Base-by-base conservation (phyloP, 2,113 vertebrate species). In the Dinomys branickii region DNA sequence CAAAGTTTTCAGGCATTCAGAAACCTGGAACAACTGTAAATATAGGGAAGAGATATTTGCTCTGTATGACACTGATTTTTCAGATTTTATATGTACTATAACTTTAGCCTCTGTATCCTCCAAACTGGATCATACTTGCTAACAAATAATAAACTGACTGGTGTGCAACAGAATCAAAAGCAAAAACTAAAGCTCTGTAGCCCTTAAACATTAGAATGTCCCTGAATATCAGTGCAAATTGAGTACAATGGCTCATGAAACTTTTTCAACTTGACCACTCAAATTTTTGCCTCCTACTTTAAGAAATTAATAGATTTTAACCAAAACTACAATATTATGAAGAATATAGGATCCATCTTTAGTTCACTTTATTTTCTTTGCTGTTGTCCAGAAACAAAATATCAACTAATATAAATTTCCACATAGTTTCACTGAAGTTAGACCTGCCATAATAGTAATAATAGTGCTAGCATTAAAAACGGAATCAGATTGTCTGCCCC, bases 261-360 rank as follows among this genome's bases (percentile, higher is more conserved):
- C 19, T 28, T 11, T 89, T 94, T 96, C 56, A 90, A 11, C 3
- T 50, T 86, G 38, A 94, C 88, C 22, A 24, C 17, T 81, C 50
- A 95, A 87, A 84, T 54, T 41, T 87, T 91, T 93, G 63, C n/a
- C 85, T 88, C 77, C 82, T 88, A 0, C 83, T 83, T n/a, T 20
- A 96, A 97, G 82, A 83, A 85, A 33, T 85, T 63, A 90, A 65
- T 73, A 38, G 67, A 81, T 95, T 85, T 95, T 89, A 85, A 91
- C 28, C 30, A 94, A 91, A 96, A 28, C 47, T 85, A 17, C 19
- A 88, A 41, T 82, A 88, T 90, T 90, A 82, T 38, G 71, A 94
- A 95, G 50, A 91, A 91, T 59, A 56, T 77, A 80, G 86, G 86
- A 38, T 67, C 86, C 35, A 56, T 59, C 80, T 91, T 95, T 19